Evolutionary conservation across 2,797 vertebrate species (phyloP).

Genomic region (Crocodylus rhombifer): DNA sequence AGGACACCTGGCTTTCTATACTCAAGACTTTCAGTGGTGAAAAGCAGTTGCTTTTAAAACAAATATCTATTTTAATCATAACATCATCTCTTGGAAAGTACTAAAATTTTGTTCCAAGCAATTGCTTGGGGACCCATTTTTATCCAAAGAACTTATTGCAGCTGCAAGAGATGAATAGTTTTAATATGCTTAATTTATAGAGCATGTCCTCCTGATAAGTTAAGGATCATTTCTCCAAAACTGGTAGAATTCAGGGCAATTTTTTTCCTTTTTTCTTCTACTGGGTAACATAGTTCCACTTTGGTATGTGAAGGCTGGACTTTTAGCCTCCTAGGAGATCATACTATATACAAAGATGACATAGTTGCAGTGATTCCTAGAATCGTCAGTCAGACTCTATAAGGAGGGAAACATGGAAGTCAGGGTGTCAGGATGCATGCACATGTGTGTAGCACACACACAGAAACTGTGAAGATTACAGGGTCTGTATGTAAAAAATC

Average conservation of each 20-base stretch:
- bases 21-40: background rate
- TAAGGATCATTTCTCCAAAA: background rate
- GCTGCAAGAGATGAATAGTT: background rate
- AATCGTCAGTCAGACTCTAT: background rate
- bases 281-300: conserved; percentile 16
- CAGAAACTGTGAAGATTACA: background rate
- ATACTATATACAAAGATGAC: background rate
- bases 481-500: background rate
- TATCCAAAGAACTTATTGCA: conserved; percentile 31
- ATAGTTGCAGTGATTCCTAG: background rate
- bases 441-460: background rate
- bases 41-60: conserved; percentile 5
- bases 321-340: background rate
- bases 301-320: background rate
- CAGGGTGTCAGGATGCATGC: background rate
- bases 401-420: background rate
- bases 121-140: conserved; percentile 57
- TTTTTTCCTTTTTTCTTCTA: conserved; percentile 45
- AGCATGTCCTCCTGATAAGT: background rate
- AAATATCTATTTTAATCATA: conserved; percentile 45
- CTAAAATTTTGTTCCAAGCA: conserved; percentile 26
- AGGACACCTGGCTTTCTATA: background rate
- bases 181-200: background rate
- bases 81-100: conserved; percentile 44
- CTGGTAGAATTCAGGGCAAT: background rate